A percentile compares a stretch with the other conserved stretches of the same genome.
These are phyloP conservation scores for Brachionus manjavacas DNA, from an alignment of 1,140 invertebrate genomes.

Conservation along the genomic window DNA sequence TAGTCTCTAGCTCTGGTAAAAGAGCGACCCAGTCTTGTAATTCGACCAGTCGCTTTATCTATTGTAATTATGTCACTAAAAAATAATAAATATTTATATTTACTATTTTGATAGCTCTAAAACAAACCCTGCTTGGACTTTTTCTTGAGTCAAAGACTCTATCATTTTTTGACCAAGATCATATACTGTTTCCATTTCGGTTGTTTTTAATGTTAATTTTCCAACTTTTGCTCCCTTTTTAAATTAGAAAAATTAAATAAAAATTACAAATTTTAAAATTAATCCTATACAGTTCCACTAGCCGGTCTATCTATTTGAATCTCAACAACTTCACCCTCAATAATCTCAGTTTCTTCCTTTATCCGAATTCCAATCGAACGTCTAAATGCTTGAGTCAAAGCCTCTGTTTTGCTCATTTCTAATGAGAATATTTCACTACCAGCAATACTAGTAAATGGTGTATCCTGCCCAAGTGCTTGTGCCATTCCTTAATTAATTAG, in stretches of 20 bases:
- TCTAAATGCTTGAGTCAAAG: conserved; percentile 88
- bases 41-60: conserved; percentile 94
- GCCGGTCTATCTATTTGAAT: conserved; percentile 91
- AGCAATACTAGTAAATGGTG: conserved; percentile 94
- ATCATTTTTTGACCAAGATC: conserved; percentile 98
- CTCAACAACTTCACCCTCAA: conserved; percentile 97
- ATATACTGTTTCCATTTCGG: conserved; percentile 99
- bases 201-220: conserved; percentile 93
- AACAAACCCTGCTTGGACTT: conserved; percentile 65
- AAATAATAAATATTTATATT: not conserved
- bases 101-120: not conserved
- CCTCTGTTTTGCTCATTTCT: conserved; percentile 99
- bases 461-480: conserved; percentile 85
- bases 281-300: conserved; percentile 65
- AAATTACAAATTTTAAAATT: not conserved
- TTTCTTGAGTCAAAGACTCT: conserved; percentile 91
- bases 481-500: conserved; percentile 65
- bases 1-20: conserved; percentile 93
- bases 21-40: conserved; percentile 85
- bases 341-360: conserved; percentile 96
- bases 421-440: conserved; percentile 96
- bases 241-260: too few species aligned
- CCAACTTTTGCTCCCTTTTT: conserved; percentile 73
- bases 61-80: conserved; percentile 90
- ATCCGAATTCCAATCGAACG: conserved; percentile 96